Evolutionary conservation across 2,113 vertebrate species (phyloP), one percentile per base, ranked within the genome.

Genomic region (Crotalus helleri): DNA sequence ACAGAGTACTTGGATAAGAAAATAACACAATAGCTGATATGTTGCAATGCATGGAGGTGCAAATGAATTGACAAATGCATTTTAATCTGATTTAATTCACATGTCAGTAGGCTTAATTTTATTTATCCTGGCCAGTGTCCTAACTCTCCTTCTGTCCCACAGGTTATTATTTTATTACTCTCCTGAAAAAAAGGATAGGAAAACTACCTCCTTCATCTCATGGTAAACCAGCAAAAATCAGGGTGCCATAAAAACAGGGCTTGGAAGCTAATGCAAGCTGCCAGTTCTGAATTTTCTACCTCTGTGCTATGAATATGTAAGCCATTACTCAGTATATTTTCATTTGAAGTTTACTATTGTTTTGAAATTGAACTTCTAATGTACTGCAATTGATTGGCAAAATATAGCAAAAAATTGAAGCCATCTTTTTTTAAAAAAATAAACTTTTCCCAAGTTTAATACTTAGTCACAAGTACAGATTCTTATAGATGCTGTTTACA

Each of bases 291-390:
- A 81, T 81, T 81, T 81, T 39, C 69, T 39, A 81, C 33, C 15
- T 81, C 69, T 81, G 69, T 21, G 69, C 69, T 81, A 81, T 39
- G 17, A 81, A 39, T 39, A 33, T 39, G 69, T 39, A 39, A 81
- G 5, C 69, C 69, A 19, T 39, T 81, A 39, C 17, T 81, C 69
- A 21, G 85, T 6, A 33, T 1, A 90, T 91, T 91, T 93, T 55
- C 69, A 8, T 58, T 51, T 90, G 89, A 3, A 15, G 81, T 8
- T 57, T 19, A 26, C 44, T 94, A 74, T 87, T 11, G 91, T 24
- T 24, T 89, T 53, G 88, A 93, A 90, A 15, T 19, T n/a, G 1
- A 94, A 89, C 88, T 59, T 55, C 24, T 53, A 2, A 64, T 95
- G 46, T 8, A 93, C 89, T 9, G 8, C 0, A 92, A 58, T 81